These are phyloP conservation scores for Isurus oxyrinchus DNA, from an alignment of 2,113 vertebrate species.

Conservation along the genomic window DNA sequence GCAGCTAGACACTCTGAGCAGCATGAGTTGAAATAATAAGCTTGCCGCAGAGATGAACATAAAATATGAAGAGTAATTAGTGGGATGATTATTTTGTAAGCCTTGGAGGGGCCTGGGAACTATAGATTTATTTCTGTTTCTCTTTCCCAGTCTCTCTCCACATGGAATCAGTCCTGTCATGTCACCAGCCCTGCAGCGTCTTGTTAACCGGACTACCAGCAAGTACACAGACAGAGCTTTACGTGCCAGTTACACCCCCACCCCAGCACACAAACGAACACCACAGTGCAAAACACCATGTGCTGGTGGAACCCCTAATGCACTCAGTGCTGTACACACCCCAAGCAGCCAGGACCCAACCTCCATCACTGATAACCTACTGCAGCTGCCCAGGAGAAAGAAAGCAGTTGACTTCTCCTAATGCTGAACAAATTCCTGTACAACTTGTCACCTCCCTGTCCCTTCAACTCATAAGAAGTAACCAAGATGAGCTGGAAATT, in stretches of 20 bases:
- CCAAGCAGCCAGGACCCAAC: constrained; percentile 76
- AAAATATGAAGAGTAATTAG: no score
- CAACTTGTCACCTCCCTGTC: neutral
- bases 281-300: constrained; percentile 73
- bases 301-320: constrained; percentile 65
- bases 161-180: constrained; percentile 87
- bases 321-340: constrained; percentile 63
- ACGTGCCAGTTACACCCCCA: constrained; percentile 91
- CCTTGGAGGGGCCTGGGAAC: neutral
- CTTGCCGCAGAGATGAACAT: neutral
- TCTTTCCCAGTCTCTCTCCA: constrained; percentile 75
- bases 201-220: constrained; percentile 85
- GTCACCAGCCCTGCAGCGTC: constrained; percentile 83
- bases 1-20: neutral
- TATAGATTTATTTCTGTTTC: neutral
- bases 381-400: constrained; percentile 88
- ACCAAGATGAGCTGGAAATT: neutral
- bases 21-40: neutral
- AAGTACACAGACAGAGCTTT: constrained; percentile 95
- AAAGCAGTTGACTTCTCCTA: constrained; percentile 79
- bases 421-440: constrained; percentile 22
- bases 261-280: constrained; percentile 66
- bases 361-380: constrained; percentile 89
- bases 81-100: neutral
- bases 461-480: neutral